Evolutionary conservation across 2,888 invertebrate genomes (phyloP).

Genomic region (Rhopalosiphum nymphaeae): DNA sequence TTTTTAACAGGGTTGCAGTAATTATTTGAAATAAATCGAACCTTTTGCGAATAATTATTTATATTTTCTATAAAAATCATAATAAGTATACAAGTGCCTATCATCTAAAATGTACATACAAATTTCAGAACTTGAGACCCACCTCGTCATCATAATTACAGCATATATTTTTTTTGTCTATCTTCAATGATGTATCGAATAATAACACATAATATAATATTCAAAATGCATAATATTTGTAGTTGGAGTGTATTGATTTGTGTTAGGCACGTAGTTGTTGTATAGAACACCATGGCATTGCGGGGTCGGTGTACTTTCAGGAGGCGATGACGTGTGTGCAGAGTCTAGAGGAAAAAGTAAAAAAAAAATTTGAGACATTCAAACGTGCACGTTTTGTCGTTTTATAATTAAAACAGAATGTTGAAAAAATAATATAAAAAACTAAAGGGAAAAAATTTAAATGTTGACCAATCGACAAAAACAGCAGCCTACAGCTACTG

Average conservation of each 20-base stretch:
- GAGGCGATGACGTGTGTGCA: background rate
- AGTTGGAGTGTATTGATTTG: slow-evolving; percentile 49
- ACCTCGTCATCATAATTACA: background rate
- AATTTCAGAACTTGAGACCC: background rate
- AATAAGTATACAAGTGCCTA: background rate
- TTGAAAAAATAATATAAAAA: slow-evolving; percentile 30
- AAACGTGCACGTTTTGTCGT: background rate
- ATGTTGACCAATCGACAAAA: background rate
- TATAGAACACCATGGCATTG: background rate
- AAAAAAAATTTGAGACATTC: background rate
- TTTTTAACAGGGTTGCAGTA: background rate
- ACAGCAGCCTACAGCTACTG: background rate
- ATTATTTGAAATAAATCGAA: background rate
- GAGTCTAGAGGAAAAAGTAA: background rate
- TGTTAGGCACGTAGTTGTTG: slow-evolving; percentile 3
- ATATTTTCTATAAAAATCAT: background rate
- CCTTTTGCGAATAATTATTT: background rate
- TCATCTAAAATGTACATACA: background rate
- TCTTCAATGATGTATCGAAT: slow-evolving; percentile 33
- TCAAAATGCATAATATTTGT: slow-evolving; percentile 47
- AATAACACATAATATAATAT: slow-evolving; percentile 44
- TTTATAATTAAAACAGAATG: slow-evolving; percentile 18
- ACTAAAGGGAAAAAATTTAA: background rate
- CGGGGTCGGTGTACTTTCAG: slow-evolving; percentile 49
- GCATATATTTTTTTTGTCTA: slow-evolving; percentile 18